Evolutionary conservation across 2,113 vertebrate genomes (phyloP).

Genomic region (Semicossyphus pulcher): DNA sequence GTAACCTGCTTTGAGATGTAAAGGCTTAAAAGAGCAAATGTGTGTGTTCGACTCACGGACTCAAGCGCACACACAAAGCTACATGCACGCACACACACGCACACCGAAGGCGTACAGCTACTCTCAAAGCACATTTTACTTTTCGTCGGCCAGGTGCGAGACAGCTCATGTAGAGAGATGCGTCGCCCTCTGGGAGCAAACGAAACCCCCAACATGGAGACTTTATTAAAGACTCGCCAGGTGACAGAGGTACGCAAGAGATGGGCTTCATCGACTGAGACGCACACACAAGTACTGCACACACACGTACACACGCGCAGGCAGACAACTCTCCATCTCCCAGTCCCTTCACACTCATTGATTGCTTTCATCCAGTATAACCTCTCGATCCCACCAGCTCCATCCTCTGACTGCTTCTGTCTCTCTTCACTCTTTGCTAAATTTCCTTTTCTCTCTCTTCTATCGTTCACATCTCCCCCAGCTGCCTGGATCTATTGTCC

Average conservation of each 20-base stretch:
- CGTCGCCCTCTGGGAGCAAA: constrained; percentile 42
- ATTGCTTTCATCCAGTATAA: constrained; percentile 73
- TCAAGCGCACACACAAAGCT: too few relatives aligned
- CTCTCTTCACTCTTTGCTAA: constrained; percentile 46
- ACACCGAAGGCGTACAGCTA: neutral
- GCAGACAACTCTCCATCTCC: constrained; percentile 35
- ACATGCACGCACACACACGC: neutral
- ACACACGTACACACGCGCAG: constrained; percentile 21
- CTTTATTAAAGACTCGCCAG: constrained; percentile 75
- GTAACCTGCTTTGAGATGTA: too few relatives aligned
- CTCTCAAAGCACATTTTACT: constrained; percentile 34
- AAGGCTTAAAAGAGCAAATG: too few relatives aligned
- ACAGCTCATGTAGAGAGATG: constrained; percentile 50
- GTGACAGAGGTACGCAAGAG: constrained; percentile 53
- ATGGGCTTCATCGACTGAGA: constrained; percentile 34
- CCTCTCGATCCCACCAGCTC: constrained; percentile 56
- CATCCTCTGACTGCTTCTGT: constrained; percentile 49
- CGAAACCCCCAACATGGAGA: constrained; percentile 50
- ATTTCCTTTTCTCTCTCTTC: constrained; percentile 41
- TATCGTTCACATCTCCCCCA: constrained; percentile 43
- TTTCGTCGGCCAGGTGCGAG: constrained; percentile 31
- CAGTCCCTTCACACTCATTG: constrained; percentile 63
- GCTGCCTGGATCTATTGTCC: constrained; percentile 40
- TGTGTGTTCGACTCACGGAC: too few relatives aligned
- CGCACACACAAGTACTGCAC: constrained; percentile 4